These are phyloP conservation scores for Orthonychiurus folsomi DNA, from an alignment of 2,888 invertebrate species.

Conservation along the genomic window DNA sequence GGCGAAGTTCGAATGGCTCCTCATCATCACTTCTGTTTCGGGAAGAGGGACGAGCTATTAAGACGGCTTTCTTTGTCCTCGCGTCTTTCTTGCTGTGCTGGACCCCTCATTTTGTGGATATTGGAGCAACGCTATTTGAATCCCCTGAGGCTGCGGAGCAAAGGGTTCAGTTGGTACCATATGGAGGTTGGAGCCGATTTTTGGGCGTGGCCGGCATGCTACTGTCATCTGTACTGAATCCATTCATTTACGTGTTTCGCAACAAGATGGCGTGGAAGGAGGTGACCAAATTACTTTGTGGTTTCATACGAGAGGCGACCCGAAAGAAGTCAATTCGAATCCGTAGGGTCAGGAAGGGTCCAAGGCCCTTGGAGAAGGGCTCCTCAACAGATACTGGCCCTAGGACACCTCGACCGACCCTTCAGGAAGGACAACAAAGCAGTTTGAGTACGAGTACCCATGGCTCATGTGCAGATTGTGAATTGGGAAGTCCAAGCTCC, in stretches of 20 bases:
- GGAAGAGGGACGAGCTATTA: conserved; percentile 49
- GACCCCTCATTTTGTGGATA: conserved; percentile 46
- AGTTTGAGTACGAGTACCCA: neutral
- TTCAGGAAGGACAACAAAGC: neutral
- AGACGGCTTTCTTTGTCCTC: conserved; percentile 49
- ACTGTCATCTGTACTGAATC: conserved; percentile 47
- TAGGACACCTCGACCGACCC: neutral
- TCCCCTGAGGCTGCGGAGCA: conserved; percentile 2
- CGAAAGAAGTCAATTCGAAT: neutral
- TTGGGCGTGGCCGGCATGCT: conserved; percentile 44
- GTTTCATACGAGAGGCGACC: conserved; percentile 20
- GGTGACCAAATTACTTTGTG: conserved; percentile 41
- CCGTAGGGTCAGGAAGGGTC: neutral
- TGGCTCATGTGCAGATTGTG: neutral
- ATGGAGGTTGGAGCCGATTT: conserved; percentile 32
- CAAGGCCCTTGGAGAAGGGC: conserved; percentile 4
- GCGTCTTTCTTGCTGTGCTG: conserved; percentile 48
- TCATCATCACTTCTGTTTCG: conserved; percentile 46
- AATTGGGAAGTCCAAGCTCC: neutral
- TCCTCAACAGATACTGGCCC: neutral
- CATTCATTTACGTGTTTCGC: conserved; percentile 50
- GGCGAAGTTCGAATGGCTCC: conserved; percentile 46
- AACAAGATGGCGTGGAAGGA: conserved; percentile 45
- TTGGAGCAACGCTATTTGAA: conserved; percentile 35
- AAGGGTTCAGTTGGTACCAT: neutral